Evolutionary conservation across 2,113 vertebrate species (phyloP).

Genomic region (Callipepla squamata): DNA sequence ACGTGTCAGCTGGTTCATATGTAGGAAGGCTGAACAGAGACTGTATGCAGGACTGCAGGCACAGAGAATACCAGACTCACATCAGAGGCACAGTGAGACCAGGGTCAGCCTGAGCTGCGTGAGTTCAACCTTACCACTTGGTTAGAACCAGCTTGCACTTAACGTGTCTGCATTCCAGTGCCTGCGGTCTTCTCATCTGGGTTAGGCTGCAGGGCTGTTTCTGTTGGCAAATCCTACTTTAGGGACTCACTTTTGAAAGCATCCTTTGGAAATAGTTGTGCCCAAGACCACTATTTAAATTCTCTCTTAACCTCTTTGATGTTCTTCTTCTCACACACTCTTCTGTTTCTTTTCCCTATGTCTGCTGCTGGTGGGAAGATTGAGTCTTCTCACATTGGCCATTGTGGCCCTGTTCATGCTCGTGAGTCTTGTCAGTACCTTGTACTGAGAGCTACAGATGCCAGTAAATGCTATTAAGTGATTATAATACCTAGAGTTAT

Average conservation of each 20-base stretch:
- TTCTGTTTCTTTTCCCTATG: background rate
- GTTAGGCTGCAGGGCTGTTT: background rate
- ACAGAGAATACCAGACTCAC: background rate
- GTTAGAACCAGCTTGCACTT: fast-evolving
- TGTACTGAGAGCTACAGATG: background rate
- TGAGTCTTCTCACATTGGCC: background rate
- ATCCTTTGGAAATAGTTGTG: background rate
- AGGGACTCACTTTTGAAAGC: background rate
- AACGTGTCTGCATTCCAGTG: too few relatives aligned
- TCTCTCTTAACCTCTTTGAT: background rate
- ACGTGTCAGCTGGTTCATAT: background rate
- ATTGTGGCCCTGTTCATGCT: background rate
- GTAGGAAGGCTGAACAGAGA: background rate
- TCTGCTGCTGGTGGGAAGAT: background rate
- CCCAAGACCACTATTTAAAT: background rate
- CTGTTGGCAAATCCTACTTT: background rate
- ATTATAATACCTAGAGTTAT: background rate
- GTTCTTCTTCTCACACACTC: background rate
- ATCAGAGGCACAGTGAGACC: background rate
- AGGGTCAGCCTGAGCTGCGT: background rate
- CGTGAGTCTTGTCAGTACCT: background rate
- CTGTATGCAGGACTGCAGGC: fast-evolving
- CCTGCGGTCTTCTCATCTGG: background rate
- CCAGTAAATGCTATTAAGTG: background rate
- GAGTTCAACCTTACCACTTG: background rate